Evolutionary conservation across 1,140 invertebrate species (phyloP).

Genomic region (Stenopsyche tienmushanensis): DNA sequence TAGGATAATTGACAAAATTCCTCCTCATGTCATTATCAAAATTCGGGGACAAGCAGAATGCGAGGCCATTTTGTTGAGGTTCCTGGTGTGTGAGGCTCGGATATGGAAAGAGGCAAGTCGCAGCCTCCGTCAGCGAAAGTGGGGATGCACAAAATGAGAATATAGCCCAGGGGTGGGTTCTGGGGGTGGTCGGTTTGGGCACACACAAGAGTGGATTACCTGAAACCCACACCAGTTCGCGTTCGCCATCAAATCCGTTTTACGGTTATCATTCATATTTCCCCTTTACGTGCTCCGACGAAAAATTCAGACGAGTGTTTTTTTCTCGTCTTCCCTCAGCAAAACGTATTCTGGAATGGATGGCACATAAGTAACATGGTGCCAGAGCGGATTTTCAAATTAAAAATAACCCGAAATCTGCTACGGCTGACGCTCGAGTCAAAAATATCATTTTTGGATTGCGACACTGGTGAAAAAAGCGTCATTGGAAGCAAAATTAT

Average conservation of each 20-base stretch:
- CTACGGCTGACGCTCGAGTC: too few species aligned
- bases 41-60: not conserved
- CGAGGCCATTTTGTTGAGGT: not conserved
- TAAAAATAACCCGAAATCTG: too few species aligned
- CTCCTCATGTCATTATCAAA: too few species aligned
- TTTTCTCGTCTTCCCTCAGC: not conserved
- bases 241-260: conserved; percentile 28
- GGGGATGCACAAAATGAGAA: not conserved
- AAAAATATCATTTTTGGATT: too few species aligned
- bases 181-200: not conserved
- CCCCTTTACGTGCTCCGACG: conserved; percentile 15
- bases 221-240: conserved; percentile 13
- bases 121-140: not conserved
- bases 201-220: conserved; percentile 10
- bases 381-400: too few species aligned
- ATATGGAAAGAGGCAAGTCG: not conserved
- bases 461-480: too few species aligned
- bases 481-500: too few species aligned
- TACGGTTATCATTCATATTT: conserved; percentile 33
- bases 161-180: not conserved
- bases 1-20: too few species aligned
- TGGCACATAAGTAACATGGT: not conserved
- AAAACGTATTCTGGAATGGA: not conserved
- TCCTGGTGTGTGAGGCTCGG: not conserved
- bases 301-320: conserved; percentile 17